A percentile compares a stretch with the other conserved stretches of the same genome.
These are phyloP conservation scores for Patella depressa DNA, from an alignment of 2,888 invertebrate genomes.

Conservation along the genomic window DNA sequence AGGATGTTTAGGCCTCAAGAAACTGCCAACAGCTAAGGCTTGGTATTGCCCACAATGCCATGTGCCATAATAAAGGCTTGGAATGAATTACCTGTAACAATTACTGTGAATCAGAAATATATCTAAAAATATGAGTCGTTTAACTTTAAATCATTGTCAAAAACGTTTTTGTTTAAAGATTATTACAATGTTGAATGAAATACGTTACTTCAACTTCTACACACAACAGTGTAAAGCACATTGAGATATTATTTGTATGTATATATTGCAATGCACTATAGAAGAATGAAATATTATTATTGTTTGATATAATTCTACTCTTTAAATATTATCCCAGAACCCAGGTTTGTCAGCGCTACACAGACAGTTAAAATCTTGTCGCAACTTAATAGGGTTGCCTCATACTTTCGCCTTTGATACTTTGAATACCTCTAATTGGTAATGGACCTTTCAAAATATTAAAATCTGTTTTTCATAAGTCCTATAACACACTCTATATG, in stretches of 20 bases:
- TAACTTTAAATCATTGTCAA: too few relatives aligned
- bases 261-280: too few relatives aligned
- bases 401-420: constrained; percentile 22
- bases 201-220: too few relatives aligned
- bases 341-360: constrained; percentile 34
- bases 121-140: too few relatives aligned
- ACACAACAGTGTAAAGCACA: too few relatives aligned
- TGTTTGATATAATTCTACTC: constrained; percentile 1
- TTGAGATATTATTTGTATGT: too few relatives aligned
- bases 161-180: too few relatives aligned
- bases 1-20: background rate
- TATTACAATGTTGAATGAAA: too few relatives aligned
- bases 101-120: too few relatives aligned
- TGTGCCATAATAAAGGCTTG: too few relatives aligned
- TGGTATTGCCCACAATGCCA: background rate
- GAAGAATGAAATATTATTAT: too few relatives aligned
- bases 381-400: constrained; percentile 12
- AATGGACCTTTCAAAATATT: constrained; percentile 36
- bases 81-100: too few relatives aligned
- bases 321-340: constrained; percentile 29
- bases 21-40: background rate
- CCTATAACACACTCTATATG: constrained; percentile 44
- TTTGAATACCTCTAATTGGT: constrained; percentile 29
- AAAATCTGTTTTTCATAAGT: constrained; percentile 37
- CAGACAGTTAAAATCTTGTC: constrained; percentile 35